Conservation (phyloP, 2,113 vertebrate species). For the Rissa tridactyla region DNA sequence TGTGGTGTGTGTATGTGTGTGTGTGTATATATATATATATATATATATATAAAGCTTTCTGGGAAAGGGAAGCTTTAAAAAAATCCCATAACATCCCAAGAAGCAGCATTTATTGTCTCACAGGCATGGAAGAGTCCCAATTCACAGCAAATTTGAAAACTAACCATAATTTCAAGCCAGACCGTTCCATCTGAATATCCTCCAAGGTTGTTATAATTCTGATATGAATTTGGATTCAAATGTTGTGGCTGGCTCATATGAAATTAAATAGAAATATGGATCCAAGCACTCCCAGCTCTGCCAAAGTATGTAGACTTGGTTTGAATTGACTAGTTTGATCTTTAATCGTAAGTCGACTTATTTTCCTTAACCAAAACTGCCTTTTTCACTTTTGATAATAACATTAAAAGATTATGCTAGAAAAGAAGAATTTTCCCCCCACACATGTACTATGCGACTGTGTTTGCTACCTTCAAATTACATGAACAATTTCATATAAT, state of each 20-base stretch:
- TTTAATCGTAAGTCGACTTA: neutral
- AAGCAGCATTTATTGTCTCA: conserved; percentile 15
- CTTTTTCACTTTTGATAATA: neutral
- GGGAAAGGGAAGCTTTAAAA: neutral
- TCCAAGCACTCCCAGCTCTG: neutral
- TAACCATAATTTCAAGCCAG: neutral
- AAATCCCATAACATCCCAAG: neutral
- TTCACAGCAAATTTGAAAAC: neutral
- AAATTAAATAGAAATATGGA: neutral
- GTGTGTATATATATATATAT: neutral
- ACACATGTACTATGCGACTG: neutral
- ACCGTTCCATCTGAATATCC: neutral
- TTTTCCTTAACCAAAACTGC: neutral
- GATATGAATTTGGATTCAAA: conserved; percentile 16
- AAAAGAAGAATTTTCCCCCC: neutral
- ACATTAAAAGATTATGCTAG: neutral
- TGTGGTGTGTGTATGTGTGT: neutral
- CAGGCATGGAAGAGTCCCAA: neutral
- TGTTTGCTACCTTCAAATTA: neutral
- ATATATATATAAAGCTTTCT: neutral
- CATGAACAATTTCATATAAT: neutral
- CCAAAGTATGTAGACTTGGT: neutral
- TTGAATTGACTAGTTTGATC: neutral
- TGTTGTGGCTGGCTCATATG: conserved; percentile 7
- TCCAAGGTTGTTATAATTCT: neutral